Conservation (phyloP, 2,113 vertebrate genomes). For the Ictalurus furcatus region DNA sequence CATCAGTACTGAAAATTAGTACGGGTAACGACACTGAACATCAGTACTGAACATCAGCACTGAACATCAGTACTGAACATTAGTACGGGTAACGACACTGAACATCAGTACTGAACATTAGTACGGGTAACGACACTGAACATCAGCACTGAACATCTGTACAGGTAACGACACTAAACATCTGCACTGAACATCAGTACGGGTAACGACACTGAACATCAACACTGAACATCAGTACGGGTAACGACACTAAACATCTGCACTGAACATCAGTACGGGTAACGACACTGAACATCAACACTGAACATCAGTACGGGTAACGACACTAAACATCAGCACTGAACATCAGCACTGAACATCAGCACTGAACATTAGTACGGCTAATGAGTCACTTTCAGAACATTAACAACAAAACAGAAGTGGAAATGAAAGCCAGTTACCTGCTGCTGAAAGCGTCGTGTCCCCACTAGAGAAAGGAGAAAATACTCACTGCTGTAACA, state of each 20-base stretch:
- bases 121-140: not conserved
- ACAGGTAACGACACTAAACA: not conserved
- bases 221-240: not conserved
- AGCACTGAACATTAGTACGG: no score
- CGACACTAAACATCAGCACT: no score
- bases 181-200: no score
- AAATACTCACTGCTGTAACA: not conserved
- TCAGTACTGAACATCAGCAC: no score
- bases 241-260: not conserved
- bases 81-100: not conserved
- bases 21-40: no score
- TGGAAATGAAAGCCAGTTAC: not conserved
- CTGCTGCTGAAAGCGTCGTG: not conserved
- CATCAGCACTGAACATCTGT: not conserved
- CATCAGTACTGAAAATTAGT: no score
- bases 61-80: no score
- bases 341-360: no score
- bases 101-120: not conserved
- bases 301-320: not conserved
- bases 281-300: not conserved
- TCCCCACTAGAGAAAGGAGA: slow-evolving; percentile 5
- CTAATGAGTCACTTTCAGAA: not conserved
- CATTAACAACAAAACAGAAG: not conserved
- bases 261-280: not conserved
- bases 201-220: not conserved